Evolutionary conservation across 2,113 vertebrate species (phyloP).

Genomic region (Agapornis roseicollis): DNA sequence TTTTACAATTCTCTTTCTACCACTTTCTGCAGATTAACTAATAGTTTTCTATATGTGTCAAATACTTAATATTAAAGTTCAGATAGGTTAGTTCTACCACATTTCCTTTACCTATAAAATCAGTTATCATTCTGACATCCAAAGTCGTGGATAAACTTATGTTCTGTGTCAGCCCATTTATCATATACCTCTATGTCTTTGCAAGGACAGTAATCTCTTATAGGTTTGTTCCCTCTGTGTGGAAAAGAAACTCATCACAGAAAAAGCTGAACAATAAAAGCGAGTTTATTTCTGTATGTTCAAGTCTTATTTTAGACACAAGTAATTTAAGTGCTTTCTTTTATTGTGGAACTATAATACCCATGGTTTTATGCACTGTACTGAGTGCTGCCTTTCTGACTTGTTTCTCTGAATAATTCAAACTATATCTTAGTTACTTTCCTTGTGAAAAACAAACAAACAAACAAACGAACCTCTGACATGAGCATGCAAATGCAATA

Average conservation of each 20-base stretch:
- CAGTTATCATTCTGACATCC: background rate
- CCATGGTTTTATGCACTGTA: background rate
- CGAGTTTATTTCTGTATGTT: background rate
- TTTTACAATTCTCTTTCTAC: background rate
- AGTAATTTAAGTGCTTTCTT: background rate
- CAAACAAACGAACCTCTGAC: background rate
- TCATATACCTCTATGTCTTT: background rate
- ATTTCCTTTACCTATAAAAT: background rate
- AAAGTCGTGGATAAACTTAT: background rate
- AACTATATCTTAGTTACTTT: background rate
- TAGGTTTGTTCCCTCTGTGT: background rate
- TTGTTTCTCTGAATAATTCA: conserved; percentile 36
- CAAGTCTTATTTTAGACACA: background rate
- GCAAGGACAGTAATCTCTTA: background rate
- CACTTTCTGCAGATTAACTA: background rate
- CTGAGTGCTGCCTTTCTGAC: background rate
- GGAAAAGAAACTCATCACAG: background rate
- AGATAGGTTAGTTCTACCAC: background rate
- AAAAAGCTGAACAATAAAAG: background rate
- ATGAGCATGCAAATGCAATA: background rate
- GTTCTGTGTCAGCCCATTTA: background rate
- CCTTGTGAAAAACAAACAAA: background rate
- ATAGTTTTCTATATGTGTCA: background rate
- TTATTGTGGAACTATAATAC: background rate
- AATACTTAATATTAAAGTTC: background rate